A percentile compares a stretch with the other conserved stretches of the same genome.
These are phyloP conservation scores for Clytia hemisphaerica DNA, from an alignment of 30 jellyfish, hydroid and myxozoan species.

Conservation along the genomic window DNA sequence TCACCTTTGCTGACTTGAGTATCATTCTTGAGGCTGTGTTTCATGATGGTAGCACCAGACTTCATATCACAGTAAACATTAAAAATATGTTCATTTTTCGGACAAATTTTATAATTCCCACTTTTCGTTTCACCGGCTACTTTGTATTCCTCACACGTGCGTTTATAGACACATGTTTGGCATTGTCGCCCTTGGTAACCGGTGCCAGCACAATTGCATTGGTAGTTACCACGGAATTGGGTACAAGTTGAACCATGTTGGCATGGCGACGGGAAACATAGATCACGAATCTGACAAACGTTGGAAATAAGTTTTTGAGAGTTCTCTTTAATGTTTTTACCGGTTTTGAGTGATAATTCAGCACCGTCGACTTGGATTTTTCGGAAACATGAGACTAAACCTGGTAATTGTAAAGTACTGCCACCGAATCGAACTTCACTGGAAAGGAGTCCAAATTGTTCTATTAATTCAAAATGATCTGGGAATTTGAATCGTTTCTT, in stretches of 20 bases:
- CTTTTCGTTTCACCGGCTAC: slow-evolving; percentile 49
- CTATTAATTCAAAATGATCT: slow-evolving; percentile 35
- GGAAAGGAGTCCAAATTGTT: slow-evolving; percentile 49
- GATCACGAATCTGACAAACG: slow-evolving; percentile 56
- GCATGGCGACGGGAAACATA: slow-evolving; percentile 89
- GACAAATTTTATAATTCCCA: slow-evolving; percentile 53
- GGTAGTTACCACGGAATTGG: slow-evolving; percentile 43
- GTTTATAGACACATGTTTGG: slow-evolving; percentile 43
- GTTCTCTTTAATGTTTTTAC: slow-evolving; percentile 19
- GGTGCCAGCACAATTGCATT: slow-evolving; percentile 57
- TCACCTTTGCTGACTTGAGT: slow-evolving; percentile 51
- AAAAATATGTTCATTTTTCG: slow-evolving; percentile 53
- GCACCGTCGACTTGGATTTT: slow-evolving; percentile 37
- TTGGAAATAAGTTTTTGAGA: slow-evolving; percentile 37
- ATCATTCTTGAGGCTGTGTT: slow-evolving; percentile 36
- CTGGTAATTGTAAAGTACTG: slow-evolving; percentile 62
- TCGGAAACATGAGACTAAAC: slow-evolving; percentile 71
- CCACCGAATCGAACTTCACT: slow-evolving; percentile 64
- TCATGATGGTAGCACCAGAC: slow-evolving; percentile 68
- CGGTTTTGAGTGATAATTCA: slow-evolving; percentile 24
- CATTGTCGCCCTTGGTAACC: slow-evolving; percentile 45
- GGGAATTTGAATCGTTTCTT: slow-evolving; percentile 27
- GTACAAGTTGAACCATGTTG: slow-evolving; percentile 57
- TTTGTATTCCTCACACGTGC: slow-evolving; percentile 56
- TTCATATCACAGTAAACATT: slow-evolving; percentile 73